A percentile compares a stretch with the other conserved stretches of the same genome.
Evolutionary conservation across 2,113 vertebrate species (phyloP).

Genomic region (Haemorhous mexicanus): DNA sequence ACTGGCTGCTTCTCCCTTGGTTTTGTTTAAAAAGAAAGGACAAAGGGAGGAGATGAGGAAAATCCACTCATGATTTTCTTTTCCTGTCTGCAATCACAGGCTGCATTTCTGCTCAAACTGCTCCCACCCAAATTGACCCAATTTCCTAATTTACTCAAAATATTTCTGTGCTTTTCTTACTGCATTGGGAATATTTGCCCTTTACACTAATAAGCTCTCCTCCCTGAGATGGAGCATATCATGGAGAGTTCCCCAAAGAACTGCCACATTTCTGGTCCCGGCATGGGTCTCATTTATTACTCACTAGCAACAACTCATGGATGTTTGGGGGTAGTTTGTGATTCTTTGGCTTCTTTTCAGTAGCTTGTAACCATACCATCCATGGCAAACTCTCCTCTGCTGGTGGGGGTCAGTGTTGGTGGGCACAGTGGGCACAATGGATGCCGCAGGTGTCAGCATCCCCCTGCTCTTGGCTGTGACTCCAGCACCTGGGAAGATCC

Average conservation of each 20-base stretch:
- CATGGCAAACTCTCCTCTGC: background rate
- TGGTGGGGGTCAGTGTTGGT: background rate
- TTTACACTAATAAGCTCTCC: background rate
- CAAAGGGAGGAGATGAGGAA: slow-evolving; percentile 33
- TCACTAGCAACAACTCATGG: background rate
- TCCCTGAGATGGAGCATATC: background rate
- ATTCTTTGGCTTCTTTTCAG: background rate
- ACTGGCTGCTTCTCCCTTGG: background rate
- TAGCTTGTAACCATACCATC: background rate
- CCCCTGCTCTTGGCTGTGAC: fast-evolving
- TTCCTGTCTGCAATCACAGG: slow-evolving; percentile 15
- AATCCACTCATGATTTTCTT: slow-evolving; percentile 29
- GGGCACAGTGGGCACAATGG: background rate
- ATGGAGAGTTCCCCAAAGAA: background rate
- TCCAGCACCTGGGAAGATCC: background rate
- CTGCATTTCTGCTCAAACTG: background rate
- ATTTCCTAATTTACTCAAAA: slow-evolving; percentile 31
- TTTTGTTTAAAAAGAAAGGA: background rate
- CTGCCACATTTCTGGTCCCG: background rate
- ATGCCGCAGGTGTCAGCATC: background rate
- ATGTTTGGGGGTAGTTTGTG: background rate
- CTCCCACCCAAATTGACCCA: slow-evolving; percentile 43
- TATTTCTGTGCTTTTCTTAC: slow-evolving; percentile 1
- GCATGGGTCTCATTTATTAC: background rate
- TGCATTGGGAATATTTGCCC: slow-evolving; percentile 22